A percentile compares a stretch with the other conserved stretches of the same genome.
Evolutionary conservation across 2,113 vertebrate species (phyloP).

Genomic region (Ictalurus furcatus): DNA sequence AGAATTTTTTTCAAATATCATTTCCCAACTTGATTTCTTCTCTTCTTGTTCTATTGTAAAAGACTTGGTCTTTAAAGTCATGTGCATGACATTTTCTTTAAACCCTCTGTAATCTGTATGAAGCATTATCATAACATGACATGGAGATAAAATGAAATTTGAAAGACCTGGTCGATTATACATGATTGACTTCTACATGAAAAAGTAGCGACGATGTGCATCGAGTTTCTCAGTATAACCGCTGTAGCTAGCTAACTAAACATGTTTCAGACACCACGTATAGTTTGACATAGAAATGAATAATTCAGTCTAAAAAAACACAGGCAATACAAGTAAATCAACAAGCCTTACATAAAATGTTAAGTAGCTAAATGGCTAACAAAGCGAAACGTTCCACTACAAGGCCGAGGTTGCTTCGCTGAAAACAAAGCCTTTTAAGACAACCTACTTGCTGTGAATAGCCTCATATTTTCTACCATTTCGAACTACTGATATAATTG

Average conservation of each 20-base stretch:
- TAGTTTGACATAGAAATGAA: background rate
- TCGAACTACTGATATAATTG: background rate
- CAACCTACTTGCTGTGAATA: background rate
- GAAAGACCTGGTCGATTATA: background rate
- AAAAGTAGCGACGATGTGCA: background rate
- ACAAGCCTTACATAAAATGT: background rate
- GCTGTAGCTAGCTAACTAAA: background rate
- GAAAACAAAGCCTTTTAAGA: background rate
- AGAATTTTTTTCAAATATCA: background rate
- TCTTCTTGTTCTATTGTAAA: background rate
- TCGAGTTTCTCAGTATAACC: background rate
- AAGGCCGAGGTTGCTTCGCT: background rate
- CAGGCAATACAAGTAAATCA: background rate
- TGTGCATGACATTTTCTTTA: background rate
- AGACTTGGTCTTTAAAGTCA: background rate
- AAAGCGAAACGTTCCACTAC: background rate
- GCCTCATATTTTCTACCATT: background rate
- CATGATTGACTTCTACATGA: background rate
- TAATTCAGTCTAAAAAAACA: background rate
- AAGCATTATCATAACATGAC: background rate
- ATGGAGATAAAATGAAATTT: background rate
- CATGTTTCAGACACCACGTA: background rate
- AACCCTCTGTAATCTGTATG: background rate
- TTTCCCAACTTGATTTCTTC: background rate
- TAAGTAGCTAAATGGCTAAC: background rate